Evolutionary conservation across 2,113 vertebrate genomes (phyloP), one percentile per base, ranked within the genome.

Genomic region (Lamprotornis superbus): DNA sequence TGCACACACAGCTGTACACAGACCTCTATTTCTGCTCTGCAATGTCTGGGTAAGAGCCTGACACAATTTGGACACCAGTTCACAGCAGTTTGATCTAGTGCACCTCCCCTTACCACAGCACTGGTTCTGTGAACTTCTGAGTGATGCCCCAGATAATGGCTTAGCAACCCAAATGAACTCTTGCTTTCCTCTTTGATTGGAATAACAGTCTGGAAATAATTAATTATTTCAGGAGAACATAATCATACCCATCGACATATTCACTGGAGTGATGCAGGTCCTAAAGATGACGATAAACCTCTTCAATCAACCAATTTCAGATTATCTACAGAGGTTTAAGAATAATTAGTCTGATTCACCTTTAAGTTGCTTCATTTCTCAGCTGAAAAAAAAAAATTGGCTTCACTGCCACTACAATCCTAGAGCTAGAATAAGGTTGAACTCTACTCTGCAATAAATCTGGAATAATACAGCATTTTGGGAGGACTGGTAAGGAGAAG

Each of bases 311-410:
- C 33, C 35, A 40, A 67, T 74, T 95, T 67, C 64, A 68, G 44
- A 64, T 67, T 83, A 90, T 52, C 71, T 92, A n/a, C 42, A 57
- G 49, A 89, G 28, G 31, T 70, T 90, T 90, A 87, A 82, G 49
- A 75, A 91, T n/a, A 86, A 80, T 74, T 80, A 91, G 27, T 40
- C 40, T 60, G 50, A 78, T 42, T 83, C 28, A 52, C 11, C 27
- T 83, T 76, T 67, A 59, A 63, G 75, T 74, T 67, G 44, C 35
- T 74, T 46, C 47, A 77, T 88, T 61, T 80, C 64, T 44, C 27
- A 27, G 11, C 11, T 80, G 55, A 60, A 81, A n/a, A 44, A 67
- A 67, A 86, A 42, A 64, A 22, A 64, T 3, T 40, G 42, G 42
- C 35, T 83, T 47, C 21, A 39, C 31, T 22, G 14, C 19, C 22